Base-by-base conservation (phyloP, 2,888 invertebrate genomes). In the Spisula subtruncata region DNA sequence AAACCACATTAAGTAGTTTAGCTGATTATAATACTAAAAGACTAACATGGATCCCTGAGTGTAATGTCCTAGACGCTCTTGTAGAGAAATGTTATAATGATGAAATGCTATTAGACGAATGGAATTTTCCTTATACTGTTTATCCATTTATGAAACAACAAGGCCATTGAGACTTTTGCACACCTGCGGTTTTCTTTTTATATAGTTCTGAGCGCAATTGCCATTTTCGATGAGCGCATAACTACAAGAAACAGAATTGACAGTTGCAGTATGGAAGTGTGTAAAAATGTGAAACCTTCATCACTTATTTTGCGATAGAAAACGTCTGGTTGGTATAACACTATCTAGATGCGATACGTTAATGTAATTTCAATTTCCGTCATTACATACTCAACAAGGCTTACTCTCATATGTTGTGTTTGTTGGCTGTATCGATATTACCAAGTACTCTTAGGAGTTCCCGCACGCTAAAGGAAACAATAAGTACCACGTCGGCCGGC, bases 321-420 rank as follows among this genome's bases (percentile, higher is more conserved):
- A 75, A 35, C 35, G 75, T 75, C 75, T 75, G 75, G 32, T 35
- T 75, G 5, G n/a, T 35, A 75, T 35, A 60, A 75, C 32, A 16
- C 75, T 75, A 75, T 75, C 75, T 35, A 32, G 75, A 75, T 75
- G 12, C 35, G 41, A 35, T 35, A 75, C 75, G 75, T 75, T 75
- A 75, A 75, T 75, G 75, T 75, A 32, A 75, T 75, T 75, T 75
- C 75, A 75, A 75, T 75, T 75, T 75, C 75, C 75, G 32, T 32
- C 75, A 32, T 32, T 75, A 32, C 35, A 75, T 75, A 75, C 75
- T 75, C 75, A 35, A 75, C 35, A 75, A 35, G 75, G 75, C 35
- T 35, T 75, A 75, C 75, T 75, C 35, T 75, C 12, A 75, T 75
- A 18, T 18, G 75, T 12, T 75, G 35, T 32, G 75, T 75, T 75